Conservation (phyloP, 2,797 vertebrate species). For the Smutsia temminckii region DNA sequence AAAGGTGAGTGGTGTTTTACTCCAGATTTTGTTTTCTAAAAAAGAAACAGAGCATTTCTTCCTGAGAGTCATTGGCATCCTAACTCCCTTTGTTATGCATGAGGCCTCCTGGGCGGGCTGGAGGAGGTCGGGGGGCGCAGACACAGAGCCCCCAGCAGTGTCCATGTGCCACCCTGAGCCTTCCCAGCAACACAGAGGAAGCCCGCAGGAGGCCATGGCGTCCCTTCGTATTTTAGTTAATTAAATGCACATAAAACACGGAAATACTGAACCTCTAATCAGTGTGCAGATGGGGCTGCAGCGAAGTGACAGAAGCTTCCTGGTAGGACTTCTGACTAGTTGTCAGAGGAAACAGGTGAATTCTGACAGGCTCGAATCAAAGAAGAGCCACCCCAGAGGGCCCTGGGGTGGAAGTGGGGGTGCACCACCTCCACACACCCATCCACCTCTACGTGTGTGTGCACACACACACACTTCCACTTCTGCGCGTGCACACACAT, state of each 20-base stretch:
- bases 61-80: background rate
- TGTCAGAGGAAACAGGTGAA: background rate
- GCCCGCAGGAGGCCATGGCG: rapidly evolving
- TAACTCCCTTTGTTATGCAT: background rate
- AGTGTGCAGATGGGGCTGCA: background rate
- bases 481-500: background rate
- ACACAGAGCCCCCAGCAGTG: too few species aligned
- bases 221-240: background rate
- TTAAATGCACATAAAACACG: background rate
- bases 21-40: background rate
- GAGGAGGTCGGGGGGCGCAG: background rate
- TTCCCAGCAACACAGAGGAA: background rate
- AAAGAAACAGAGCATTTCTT: background rate
- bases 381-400: background rate
- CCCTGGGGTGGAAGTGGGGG: background rate
- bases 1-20: background rate
- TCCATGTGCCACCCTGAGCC: too few species aligned
- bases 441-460: background rate
- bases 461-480: background rate
- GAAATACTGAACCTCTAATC: background rate
- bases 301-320: background rate
- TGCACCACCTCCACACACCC: too few species aligned
- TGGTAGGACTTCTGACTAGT: background rate
- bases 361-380: background rate
- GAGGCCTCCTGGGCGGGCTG: too few species aligned